Evolutionary conservation across 2,888 invertebrate genomes (phyloP).

Genomic region (Notodonta ziczac): DNA sequence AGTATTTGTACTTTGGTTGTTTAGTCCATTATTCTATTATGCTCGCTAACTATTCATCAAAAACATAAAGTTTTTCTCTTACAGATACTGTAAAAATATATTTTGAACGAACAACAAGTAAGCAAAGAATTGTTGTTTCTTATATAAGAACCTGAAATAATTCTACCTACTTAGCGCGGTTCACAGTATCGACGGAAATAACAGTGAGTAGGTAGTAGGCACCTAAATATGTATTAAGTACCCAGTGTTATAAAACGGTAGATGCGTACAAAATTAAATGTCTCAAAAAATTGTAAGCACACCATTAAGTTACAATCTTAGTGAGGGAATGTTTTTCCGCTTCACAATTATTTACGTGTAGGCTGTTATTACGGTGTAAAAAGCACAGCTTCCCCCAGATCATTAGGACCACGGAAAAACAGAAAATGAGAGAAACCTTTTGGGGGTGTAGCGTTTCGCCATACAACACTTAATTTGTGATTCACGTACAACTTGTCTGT

Average conservation of each 20-base stretch:
- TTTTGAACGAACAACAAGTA: no score
- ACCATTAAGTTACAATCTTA: constrained; percentile 28
- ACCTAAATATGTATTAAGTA: no score
- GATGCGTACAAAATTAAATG: neutral
- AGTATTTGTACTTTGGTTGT: no score
- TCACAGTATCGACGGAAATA: no score
- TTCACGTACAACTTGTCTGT: constrained; percentile 42
- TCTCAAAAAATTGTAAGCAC: constrained; percentile 16
- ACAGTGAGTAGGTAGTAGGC: no score
- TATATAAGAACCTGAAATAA: no score
- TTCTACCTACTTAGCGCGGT: no score
- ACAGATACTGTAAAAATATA: no score
- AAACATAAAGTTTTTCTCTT: no score
- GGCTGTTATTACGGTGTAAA: constrained; percentile 47
- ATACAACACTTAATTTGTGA: constrained; percentile 45
- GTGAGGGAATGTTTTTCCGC: constrained; percentile 32
- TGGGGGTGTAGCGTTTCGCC: constrained; percentile 38
- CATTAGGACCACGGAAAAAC: constrained; percentile 51
- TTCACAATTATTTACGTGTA: constrained; percentile 43
- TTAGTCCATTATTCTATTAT: no score
- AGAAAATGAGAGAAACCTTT: constrained; percentile 50
- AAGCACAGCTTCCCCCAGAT: constrained; percentile 46
- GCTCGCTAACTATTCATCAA: no score
- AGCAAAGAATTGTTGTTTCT: no score
- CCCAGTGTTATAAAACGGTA: neutral